Evolutionary conservation across 2,888 invertebrate genomes (phyloP).

Genomic region (Tricholauxania praeusta): DNA sequence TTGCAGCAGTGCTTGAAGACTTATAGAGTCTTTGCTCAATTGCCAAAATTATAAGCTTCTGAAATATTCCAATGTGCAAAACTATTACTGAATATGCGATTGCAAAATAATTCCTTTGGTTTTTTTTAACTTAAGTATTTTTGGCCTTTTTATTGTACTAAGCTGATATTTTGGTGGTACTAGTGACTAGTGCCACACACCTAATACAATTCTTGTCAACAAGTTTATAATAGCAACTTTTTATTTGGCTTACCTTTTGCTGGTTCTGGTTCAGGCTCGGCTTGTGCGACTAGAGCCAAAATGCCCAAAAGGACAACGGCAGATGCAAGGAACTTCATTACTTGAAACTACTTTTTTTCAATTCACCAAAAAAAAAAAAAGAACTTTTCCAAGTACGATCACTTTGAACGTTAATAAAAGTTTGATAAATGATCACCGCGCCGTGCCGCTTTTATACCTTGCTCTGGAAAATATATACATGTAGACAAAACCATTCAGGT

Average conservation of each 20-base stretch:
- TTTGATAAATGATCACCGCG: constrained; percentile 55
- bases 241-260: constrained; percentile 46
- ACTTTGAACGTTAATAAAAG: constrained; percentile 56
- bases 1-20: too few relatives aligned
- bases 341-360: constrained; percentile 43
- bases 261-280: constrained; percentile 39
- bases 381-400: constrained; percentile 48
- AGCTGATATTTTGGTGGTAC: too few relatives aligned
- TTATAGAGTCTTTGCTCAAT: too few relatives aligned
- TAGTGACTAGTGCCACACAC: too few relatives aligned
- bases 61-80: too few relatives aligned
- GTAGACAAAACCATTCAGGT: background rate
- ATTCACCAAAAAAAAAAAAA: constrained; percentile 30
- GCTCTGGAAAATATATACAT: constrained; percentile 8
- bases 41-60: too few relatives aligned
- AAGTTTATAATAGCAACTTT: too few relatives aligned
- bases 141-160: too few relatives aligned
- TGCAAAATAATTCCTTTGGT: too few relatives aligned
- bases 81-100: too few relatives aligned
- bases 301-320: constrained; percentile 46
- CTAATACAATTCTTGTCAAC: too few relatives aligned
- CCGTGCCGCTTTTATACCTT: constrained; percentile 57
- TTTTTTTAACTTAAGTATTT: too few relatives aligned
- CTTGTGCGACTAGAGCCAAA: constrained; percentile 39
- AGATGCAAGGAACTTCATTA: constrained; percentile 45